Conservation (phyloP, 2,113 vertebrate species). For the Pao palembangensis region DNA sequence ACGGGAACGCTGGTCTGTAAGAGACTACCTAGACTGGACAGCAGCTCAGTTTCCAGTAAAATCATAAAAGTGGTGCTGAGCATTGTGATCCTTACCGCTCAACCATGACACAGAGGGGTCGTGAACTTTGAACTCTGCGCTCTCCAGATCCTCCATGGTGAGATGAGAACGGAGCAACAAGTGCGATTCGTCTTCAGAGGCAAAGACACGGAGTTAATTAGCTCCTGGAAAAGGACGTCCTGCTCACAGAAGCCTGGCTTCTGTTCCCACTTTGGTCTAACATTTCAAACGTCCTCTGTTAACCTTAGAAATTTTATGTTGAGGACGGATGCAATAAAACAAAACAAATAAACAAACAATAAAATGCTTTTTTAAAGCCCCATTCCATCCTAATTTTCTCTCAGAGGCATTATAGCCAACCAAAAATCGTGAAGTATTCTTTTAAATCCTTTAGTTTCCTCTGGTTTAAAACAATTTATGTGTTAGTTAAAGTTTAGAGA, state of each 20-base stretch:
- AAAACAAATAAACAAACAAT: background rate
- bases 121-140: conserved; percentile 69
- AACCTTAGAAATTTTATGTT: background rate
- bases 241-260: background rate
- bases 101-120: conserved; percentile 70
- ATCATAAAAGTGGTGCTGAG: background rate
- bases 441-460: conserved; percentile 1
- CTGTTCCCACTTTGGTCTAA: conserved; percentile 1
- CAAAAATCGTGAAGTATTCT: background rate
- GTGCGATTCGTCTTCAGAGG: conserved; percentile 69
- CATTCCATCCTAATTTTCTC: background rate
- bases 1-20: background rate
- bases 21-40: background rate
- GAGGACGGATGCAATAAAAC: background rate
- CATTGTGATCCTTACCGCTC: conserved; percentile 63
- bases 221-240: conserved; percentile 8
- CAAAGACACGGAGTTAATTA: conserved; percentile 14
- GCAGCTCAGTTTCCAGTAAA: background rate
- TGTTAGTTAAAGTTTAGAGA: background rate
- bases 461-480: background rate
- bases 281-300: background rate
- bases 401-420: conserved; percentile 4
- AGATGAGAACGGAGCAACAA: conserved; percentile 67
- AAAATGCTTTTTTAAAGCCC: no score
- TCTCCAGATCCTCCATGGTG: conserved; percentile 77